phyloP scores from a whole-genome alignment of 2,888 invertebrate genomes.

The Allacma fusca region DNA sequence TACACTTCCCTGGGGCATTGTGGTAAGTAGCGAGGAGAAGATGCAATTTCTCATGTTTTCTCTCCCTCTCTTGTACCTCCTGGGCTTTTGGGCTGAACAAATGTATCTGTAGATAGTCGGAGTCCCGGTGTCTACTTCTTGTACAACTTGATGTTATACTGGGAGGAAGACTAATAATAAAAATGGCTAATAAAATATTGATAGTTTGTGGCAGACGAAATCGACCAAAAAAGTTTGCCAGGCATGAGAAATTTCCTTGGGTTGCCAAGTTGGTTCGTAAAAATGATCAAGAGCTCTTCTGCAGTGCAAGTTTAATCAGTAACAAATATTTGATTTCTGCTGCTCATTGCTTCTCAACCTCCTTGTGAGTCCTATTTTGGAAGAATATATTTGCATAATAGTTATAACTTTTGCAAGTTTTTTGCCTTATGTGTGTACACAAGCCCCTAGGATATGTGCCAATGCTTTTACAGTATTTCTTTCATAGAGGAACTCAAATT shows the following conservation, averaged over 20 bases:
- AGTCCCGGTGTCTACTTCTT: too few relatives aligned
- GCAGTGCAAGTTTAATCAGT: constrained; percentile 36
- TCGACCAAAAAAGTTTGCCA: constrained; percentile 19
- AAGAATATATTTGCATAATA: background rate
- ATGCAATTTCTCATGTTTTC: background rate
- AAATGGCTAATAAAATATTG: constrained; percentile 34
- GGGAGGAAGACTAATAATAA: too few relatives aligned
- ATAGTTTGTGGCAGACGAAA: constrained; percentile 28
- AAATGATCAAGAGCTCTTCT: constrained; percentile 25
- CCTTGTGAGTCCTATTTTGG: background rate
- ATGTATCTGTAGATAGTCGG: too few relatives aligned
- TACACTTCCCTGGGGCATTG: constrained; percentile 37
- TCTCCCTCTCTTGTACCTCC: too few relatives aligned
- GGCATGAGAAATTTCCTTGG: constrained; percentile 34
- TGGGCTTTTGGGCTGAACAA: too few relatives aligned
- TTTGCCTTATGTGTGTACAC: too few relatives aligned
- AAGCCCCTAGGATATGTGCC: background rate
- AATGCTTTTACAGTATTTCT: background rate
- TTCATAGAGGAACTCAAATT: constrained; percentile 17
- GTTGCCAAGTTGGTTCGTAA: constrained; percentile 24
- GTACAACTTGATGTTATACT: constrained; percentile 25
- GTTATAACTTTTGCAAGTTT: background rate
- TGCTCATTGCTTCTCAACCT: constrained; percentile 40
- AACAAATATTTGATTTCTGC: constrained; percentile 37
- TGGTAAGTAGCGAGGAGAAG: constrained; percentile 31